Evolutionary conservation across 2,797 vertebrate species (phyloP).

Genomic region (Dryobates pubescens): DNA sequence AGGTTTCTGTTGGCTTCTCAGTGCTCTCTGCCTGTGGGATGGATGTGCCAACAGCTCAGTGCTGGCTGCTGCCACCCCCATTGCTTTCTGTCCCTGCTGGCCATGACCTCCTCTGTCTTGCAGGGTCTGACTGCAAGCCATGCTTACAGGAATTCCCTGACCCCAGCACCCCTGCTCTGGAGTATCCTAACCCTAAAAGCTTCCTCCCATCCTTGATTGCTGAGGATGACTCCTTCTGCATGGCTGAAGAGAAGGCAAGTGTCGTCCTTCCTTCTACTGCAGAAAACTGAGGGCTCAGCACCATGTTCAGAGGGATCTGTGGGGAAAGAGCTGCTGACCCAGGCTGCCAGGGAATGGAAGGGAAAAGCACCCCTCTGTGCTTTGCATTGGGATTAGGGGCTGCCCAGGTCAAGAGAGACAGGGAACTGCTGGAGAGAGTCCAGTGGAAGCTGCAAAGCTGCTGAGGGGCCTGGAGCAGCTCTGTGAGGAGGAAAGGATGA

Average conservation of each 20-base stretch:
- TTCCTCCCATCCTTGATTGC: conserved; percentile 77
- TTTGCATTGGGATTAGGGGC: not conserved
- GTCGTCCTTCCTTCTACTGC: not conserved
- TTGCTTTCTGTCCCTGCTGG: not conserved
- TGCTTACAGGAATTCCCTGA: conserved; percentile 69
- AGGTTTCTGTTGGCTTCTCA: no score
- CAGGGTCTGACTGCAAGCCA: conserved; percentile 90
- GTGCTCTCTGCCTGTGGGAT: no score
- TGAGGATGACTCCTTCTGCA: conserved; percentile 81
- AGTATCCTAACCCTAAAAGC: conserved; percentile 68
- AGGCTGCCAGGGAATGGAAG: not conserved
- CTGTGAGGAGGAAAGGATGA: no score
- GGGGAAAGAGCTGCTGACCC: no score
- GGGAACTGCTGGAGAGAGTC: no score
- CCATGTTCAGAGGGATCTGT: not conserved
- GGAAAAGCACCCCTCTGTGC: not conserved
- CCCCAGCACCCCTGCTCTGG: conserved; percentile 41
- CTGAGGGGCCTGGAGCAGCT: no score
- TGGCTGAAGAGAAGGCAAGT: conserved; percentile 86
- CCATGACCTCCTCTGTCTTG: not conserved
- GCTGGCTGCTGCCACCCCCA: not conserved
- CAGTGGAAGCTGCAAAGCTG: no score
- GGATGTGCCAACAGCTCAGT: not conserved
- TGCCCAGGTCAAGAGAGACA: no score
- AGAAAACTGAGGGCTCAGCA: not conserved